phyloP scores from a whole-genome alignment of 2,797 vertebrate genomes.

The Gambusia yucatana region DNA sequence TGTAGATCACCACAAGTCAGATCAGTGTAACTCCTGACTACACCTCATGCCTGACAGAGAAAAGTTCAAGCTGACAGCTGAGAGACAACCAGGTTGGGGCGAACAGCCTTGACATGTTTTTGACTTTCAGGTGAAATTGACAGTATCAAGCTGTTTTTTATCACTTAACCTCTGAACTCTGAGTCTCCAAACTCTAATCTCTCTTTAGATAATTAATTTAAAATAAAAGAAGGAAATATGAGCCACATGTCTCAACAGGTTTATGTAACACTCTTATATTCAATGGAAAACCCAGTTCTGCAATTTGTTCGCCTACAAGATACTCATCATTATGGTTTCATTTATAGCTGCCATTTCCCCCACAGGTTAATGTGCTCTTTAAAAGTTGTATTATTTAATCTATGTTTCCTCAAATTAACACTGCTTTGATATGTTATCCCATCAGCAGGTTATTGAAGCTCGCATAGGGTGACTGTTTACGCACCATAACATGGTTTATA shows the following conservation, averaged over 20 bases:
- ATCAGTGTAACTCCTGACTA: background rate
- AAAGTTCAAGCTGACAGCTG: background rate
- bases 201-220: background rate
- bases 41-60: background rate
- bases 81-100: background rate
- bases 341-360: background rate
- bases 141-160: background rate
- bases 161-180: background rate
- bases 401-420: slow-evolving; percentile 11
- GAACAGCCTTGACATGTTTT: background rate
- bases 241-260: background rate
- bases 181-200: background rate
- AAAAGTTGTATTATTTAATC: slow-evolving; percentile 25
- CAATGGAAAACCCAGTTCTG: background rate
- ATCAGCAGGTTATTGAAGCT: slow-evolving; percentile 29
- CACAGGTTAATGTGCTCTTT: slow-evolving; percentile 4
- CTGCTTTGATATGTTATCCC: slow-evolving; percentile 11
- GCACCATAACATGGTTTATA: slow-evolving; percentile 30
- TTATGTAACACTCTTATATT: background rate
- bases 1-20: background rate
- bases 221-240: background rate
- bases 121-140: background rate
- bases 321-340: background rate
- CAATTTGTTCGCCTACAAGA: background rate
- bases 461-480: slow-evolving; percentile 36